Conservation (phyloP, 2,888 invertebrate genomes). For the Uloborus plumipes region DNA sequence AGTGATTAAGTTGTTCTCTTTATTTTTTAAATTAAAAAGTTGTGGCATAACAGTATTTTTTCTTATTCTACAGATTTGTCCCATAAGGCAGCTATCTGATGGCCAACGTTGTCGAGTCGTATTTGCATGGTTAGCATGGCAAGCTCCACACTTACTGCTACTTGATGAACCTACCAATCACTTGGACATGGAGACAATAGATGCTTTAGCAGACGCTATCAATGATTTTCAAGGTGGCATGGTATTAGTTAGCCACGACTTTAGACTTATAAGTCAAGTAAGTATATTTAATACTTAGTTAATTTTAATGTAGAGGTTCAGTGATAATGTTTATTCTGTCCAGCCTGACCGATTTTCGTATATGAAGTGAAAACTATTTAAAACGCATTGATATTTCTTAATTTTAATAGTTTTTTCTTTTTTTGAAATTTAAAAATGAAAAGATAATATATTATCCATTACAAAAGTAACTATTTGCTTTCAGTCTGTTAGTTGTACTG, state of each 20-base stretch:
- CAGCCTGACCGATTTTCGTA: no score
- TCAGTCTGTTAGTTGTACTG: no score
- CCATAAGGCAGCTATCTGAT: slow-evolving; percentile 94
- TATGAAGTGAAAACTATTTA: no score
- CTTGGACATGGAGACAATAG: slow-evolving; percentile 97
- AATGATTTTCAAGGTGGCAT: slow-evolving; percentile 93
- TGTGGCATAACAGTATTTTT: not conserved
- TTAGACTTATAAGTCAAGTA: slow-evolving; percentile 98
- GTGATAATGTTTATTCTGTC: no score
- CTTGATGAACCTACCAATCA: slow-evolving; percentile 89
- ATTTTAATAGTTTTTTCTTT: no score
- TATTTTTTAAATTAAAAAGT: not conserved
- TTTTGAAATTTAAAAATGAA: no score
- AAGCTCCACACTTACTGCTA: slow-evolving; percentile 90
- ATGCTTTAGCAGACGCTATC: slow-evolving; percentile 96
- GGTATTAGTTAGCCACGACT: slow-evolving; percentile 99
- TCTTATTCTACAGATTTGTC: slow-evolving; percentile 79
- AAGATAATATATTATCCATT: no score
- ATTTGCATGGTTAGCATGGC: slow-evolving; percentile 98
- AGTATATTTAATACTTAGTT: slow-evolving; percentile 17
- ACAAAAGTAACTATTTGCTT: no score
- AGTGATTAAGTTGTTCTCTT: not conserved
- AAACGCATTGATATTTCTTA: no score
- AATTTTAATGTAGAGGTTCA: no score
- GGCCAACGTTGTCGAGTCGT: slow-evolving; percentile 98